phyloP scores from a whole-genome alignment of 2,113 vertebrate species.

The Menura novaehollandiae region DNA sequence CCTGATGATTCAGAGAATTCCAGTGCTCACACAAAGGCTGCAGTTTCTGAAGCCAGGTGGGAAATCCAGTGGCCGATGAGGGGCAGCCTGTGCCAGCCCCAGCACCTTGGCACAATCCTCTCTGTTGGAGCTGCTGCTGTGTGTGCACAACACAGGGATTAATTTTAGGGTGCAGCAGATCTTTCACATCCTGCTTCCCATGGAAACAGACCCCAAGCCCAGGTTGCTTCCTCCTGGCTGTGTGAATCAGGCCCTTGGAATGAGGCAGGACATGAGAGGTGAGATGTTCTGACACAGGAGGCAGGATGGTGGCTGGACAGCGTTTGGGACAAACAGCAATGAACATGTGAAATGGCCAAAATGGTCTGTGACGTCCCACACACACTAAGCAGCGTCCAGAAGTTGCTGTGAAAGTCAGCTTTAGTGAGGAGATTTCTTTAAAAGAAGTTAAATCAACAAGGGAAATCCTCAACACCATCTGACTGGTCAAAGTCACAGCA shows the following conservation, averaged over 20 bases:
- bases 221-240: not conserved
- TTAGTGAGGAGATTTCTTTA: not conserved
- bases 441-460: not conserved
- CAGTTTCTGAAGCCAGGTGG: not conserved
- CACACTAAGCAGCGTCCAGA: fast-evolving
- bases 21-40: not conserved
- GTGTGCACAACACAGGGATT: not conserved
- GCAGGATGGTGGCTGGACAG: not conserved
- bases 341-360: not conserved
- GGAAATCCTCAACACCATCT: not conserved
- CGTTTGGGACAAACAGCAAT: not conserved
- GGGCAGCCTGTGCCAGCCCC: not conserved
- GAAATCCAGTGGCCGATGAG: not conserved
- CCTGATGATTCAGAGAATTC: not conserved
- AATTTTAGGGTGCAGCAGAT: not conserved
- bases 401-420: not conserved
- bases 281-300: not conserved
- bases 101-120: fast-evolving
- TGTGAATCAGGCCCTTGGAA: not conserved
- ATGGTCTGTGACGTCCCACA: not conserved
- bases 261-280: not conserved
- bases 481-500: not conserved
- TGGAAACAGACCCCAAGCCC: fast-evolving
- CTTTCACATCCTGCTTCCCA: not conserved
- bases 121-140: not conserved